These are phyloP conservation scores for Mungos mungo DNA, from an alignment of 2,113 vertebrate genomes.

Conservation along the genomic window DNA sequence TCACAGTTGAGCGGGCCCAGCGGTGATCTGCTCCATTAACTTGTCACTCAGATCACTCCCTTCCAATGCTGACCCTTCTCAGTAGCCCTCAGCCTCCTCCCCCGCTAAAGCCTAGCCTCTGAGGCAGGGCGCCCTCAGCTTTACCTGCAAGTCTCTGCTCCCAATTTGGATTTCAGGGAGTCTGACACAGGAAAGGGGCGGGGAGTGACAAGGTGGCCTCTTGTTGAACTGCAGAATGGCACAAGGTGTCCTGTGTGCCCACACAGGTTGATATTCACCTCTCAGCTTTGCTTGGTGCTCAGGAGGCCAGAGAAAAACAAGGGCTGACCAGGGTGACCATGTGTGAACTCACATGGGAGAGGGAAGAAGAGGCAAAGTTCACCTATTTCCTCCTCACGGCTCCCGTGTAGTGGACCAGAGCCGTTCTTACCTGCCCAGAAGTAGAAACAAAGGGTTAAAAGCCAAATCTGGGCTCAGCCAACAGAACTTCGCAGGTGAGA, in stretches of 20 bases:
- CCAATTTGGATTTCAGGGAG: neutral
- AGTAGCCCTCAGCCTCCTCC: neutral
- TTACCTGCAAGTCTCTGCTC: neutral
- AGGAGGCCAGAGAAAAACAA: neutral
- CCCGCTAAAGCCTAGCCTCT: too few species aligned
- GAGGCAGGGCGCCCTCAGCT: neutral
- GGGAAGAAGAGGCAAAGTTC: neutral
- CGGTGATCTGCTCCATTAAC: neutral
- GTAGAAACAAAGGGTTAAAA: neutral
- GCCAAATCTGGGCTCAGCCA: neutral
- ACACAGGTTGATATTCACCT: neutral
- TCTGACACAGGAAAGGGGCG: neutral
- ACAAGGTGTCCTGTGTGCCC: neutral
- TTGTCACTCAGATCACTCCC: neutral
- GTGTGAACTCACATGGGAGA: neutral
- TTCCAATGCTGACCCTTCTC: neutral
- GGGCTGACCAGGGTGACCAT: neutral
- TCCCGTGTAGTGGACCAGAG: neutral
- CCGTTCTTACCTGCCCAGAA: neutral
- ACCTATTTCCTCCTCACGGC: neutral
- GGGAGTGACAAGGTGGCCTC: neutral
- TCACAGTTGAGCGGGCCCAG: neutral
- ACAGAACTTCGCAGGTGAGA: neutral
- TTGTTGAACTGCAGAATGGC: neutral
- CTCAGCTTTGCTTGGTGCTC: neutral